Evolutionary conservation across 2,113 vertebrate genomes (phyloP).

Genomic region (Donacobius atricapilla): DNA sequence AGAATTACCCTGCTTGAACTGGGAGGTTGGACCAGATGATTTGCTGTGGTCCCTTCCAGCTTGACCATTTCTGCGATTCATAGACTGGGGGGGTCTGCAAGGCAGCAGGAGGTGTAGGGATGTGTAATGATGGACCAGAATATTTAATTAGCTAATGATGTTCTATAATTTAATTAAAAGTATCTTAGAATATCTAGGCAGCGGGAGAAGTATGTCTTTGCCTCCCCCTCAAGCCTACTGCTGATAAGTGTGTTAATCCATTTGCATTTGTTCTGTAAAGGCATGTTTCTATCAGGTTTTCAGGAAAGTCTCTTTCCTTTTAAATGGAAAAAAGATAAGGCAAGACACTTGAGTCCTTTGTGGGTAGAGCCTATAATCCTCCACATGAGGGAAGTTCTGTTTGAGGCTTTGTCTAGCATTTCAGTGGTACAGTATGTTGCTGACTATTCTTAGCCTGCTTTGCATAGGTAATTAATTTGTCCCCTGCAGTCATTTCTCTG

Average conservation of each 20-base stretch:
- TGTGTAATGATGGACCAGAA: neutral
- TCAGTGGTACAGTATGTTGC: slow-evolving; percentile 11
- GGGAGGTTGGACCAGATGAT: neutral
- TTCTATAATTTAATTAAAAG: slow-evolving; percentile 8
- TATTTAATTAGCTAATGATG: slow-evolving; percentile 18
- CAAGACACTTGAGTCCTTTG: slow-evolving; percentile 43
- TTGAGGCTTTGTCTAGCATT: slow-evolving; percentile 47
- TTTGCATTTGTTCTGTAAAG: slow-evolving; percentile 23
- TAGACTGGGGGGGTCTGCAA: neutral
- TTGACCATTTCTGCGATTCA: neutral
- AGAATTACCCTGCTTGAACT: neutral
- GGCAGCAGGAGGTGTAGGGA: neutral
- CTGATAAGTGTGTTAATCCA: slow-evolving; percentile 5
- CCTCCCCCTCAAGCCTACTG: neutral
- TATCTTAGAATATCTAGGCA: neutral
- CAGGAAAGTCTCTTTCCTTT: slow-evolving; percentile 36
- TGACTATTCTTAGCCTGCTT: slow-evolving; percentile 52
- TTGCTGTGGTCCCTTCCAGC: neutral
- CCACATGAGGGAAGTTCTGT: neutral
- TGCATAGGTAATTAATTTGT: slow-evolving; percentile 62
- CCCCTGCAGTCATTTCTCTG: slow-evolving; percentile 25
- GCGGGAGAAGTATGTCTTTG: neutral
- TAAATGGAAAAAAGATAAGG: slow-evolving; percentile 28
- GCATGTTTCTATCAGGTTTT: slow-evolving; percentile 27
- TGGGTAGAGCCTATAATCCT: slow-evolving; percentile 38